Evolutionary conservation across 2,888 invertebrate genomes (phyloP).

Genomic region (Steinernema hermaphroditum): DNA sequence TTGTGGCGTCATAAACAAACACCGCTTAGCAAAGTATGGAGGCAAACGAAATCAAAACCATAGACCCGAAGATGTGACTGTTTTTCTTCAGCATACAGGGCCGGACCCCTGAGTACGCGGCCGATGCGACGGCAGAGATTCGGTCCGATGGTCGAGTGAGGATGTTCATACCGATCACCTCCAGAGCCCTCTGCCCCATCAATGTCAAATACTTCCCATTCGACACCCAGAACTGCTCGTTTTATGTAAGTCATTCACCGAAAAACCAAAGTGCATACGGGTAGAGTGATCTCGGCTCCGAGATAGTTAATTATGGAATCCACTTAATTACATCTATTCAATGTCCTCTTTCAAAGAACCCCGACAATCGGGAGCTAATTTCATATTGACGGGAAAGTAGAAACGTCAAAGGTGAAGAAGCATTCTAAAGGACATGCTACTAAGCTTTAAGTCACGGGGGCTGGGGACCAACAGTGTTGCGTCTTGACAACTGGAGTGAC

Average conservation of each 20-base stretch:
- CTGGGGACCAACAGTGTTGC: too few species aligned
- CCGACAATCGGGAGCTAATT: too few species aligned
- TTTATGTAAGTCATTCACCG: slow-evolving; percentile 52
- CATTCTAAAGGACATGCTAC: too few species aligned
- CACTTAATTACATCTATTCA: too few species aligned
- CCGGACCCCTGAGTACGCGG: slow-evolving; percentile 60
- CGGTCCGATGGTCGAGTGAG: slow-evolving; percentile 56
- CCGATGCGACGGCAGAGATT: slow-evolving; percentile 59
- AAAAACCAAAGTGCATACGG: too few species aligned
- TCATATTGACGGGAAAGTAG: too few species aligned
- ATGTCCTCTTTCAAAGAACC: too few species aligned
- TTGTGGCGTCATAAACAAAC: slow-evolving; percentile 29
- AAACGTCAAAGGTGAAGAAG: too few species aligned
- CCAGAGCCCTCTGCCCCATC: slow-evolving; percentile 64
- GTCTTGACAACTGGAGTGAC: too few species aligned
- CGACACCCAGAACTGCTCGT: slow-evolving; percentile 63
- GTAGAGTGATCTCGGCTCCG: too few species aligned
- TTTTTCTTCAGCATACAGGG: slow-evolving; percentile 53
- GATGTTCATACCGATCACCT: slow-evolving; percentile 64
- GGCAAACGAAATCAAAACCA: background rate
- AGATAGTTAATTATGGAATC: too few species aligned
- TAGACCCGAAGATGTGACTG: background rate
- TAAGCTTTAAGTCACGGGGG: too few species aligned
- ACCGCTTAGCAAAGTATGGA: background rate
- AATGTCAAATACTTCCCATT: slow-evolving; percentile 66